Percentiles rank a stretch among this genome's conserved stretches.
Evolutionary conservation across 2,797 vertebrate species (phyloP).

Genomic region (Lates japonicus): DNA sequence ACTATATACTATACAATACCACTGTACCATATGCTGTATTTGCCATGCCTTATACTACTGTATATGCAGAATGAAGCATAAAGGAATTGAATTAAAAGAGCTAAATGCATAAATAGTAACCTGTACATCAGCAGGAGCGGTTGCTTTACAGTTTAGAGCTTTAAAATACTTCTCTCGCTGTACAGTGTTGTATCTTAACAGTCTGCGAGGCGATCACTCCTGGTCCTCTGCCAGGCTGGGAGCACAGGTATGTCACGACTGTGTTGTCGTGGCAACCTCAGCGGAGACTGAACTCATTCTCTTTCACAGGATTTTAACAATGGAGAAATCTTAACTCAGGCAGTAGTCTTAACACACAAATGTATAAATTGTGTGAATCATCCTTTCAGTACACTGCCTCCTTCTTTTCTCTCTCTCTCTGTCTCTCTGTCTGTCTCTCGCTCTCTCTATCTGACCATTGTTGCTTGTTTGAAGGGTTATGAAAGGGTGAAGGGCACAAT

Average conservation of each 20-base stretch:
- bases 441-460: neutral
- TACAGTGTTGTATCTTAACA: conserved; percentile 4
- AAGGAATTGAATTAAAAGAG: neutral
- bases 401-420: neutral
- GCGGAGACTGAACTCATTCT: conserved; percentile 38
- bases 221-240: conserved; percentile 33
- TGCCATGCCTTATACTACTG: neutral
- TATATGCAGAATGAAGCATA: neutral
- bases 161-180: neutral
- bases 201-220: conserved; percentile 16
- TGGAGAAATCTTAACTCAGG: conserved; percentile 28
- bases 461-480: conserved; percentile 41
- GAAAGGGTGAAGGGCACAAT: conserved; percentile 32
- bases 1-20: neutral
- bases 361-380: neutral
- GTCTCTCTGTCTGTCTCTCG: neutral
- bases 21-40: neutral
- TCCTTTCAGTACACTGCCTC: neutral
- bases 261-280: conserved; percentile 77
- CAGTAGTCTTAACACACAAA: conserved; percentile 20
- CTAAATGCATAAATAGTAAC: neutral
- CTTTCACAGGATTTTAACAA: conserved; percentile 55
- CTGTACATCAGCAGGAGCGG: neutral
- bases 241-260: conserved; percentile 69
- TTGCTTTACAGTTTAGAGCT: neutral